Base-by-base conservation (phyloP, 2,113 vertebrate genomes). In the Chaetorhynchus papuensis region DNA sequence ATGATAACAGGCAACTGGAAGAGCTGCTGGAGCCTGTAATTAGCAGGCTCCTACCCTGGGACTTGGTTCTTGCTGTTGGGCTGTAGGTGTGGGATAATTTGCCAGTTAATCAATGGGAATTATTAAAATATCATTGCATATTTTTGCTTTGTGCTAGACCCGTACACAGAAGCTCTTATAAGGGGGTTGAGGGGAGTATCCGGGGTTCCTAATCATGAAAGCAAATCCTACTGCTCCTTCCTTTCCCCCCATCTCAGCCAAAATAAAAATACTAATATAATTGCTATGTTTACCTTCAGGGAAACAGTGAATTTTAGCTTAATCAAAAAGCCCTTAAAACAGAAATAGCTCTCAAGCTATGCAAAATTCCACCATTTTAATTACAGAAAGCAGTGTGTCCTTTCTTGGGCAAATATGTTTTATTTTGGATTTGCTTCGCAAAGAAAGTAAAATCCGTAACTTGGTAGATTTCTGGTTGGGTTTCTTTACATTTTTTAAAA, bases 31-130 rank as follows among this genome's bases (percentile, higher is more conserved):
- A 93, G 90, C 66, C 93, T 92, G 87, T 95, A 94, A 94, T 91
- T 94, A 96, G 92, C 87, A 93, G 54, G 63, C 80, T 93, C 64
- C 92, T 90, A 88, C 78, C 94, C 63, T 90, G 92, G 94, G 90
- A 93, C 71, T 90, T 12, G 7, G 24, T 63, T 96, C 82, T 95
- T 93, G 75, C 87, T 7, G 22, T 85, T 94, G 94, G 87, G 91
- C 84, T 97, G 92, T 91, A 96, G 91, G 82, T 94, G 82, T 91
- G 76, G 2, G 11, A 88, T 93, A 93, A 94, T 96, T 93, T 92
- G 63, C 79, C 47, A 86, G 50, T 92, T 91, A 95, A 94, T 97
- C 95, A 94, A 91, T 94, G 54, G 63, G 94, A 94, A 94, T 96
- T 96, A 96, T 94, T 93, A 94, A 97, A 96, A 93, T 83, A 90